These are phyloP conservation scores for Tapera naevia DNA, from an alignment of 2,797 vertebrate species.

Conservation along the genomic window DNA sequence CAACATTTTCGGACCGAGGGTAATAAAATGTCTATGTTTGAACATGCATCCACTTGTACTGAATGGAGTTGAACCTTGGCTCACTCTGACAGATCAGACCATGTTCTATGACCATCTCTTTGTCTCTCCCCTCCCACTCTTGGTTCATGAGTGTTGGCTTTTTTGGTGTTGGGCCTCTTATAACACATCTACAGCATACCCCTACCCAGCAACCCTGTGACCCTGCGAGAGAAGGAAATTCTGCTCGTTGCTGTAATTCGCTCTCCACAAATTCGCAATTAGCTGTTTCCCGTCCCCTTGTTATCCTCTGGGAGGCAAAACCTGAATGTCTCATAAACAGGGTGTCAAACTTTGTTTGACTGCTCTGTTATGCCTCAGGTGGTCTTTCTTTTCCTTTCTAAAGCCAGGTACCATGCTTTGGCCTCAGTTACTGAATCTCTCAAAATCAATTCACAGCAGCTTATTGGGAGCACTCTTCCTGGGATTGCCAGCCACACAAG, in stretches of 20 bases:
- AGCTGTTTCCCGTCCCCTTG: background rate
- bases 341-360: background rate
- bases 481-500: background rate
- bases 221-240: background rate
- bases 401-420: background rate
- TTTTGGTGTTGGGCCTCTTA: no score
- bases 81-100: no score
- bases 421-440: background rate
- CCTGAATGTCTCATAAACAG: background rate
- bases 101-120: no score
- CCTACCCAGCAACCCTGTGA: background rate
- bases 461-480: background rate
- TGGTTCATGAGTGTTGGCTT: no score
- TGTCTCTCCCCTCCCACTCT: no score
- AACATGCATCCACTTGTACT: no score
- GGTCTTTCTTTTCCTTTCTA: background rate
- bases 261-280: accelerated
- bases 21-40: no score
- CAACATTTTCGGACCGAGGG: no score
- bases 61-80: no score
- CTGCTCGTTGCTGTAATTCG: background rate
- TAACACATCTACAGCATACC: background rate
- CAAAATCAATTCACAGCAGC: background rate
- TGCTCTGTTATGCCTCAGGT: background rate
- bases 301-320: background rate